Conservation (phyloP, 2,113 vertebrate genomes). For the Probosciger aterrimus region DNA sequence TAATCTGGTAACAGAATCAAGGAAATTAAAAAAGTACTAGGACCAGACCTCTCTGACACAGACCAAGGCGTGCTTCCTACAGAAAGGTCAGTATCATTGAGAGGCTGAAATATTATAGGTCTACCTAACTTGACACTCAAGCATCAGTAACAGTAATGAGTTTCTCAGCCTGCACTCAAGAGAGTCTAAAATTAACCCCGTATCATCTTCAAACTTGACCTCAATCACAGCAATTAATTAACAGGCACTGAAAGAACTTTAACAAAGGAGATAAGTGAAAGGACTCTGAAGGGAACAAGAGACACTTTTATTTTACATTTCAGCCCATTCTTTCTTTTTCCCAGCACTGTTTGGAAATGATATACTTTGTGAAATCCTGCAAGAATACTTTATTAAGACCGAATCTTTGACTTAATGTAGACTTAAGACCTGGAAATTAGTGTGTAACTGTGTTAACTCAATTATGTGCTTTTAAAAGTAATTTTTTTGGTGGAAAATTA, state of each 20-base stretch:
- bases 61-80: not conserved
- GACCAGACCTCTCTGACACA: not conserved
- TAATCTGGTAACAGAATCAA: slow-evolving; percentile 29
- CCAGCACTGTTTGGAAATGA: not conserved
- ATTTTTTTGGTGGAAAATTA: not conserved
- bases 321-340: not conserved
- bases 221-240: slow-evolving; percentile 68
- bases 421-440: not conserved
- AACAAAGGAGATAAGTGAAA: slow-evolving; percentile 20
- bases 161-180: slow-evolving; percentile 29
- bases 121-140: not conserved
- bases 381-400: not conserved
- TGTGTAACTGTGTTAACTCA: not conserved
- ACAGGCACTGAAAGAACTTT: slow-evolving; percentile 32
- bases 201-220: slow-evolving; percentile 56
- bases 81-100: slow-evolving; percentile 19
- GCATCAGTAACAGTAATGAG: slow-evolving; percentile 9
- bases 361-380: not conserved
- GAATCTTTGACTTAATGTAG: not conserved
- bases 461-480: not conserved
- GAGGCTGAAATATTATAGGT: not conserved
- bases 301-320: not conserved
- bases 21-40: not conserved
- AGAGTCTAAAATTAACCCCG: slow-evolving; percentile 53
- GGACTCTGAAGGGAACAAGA: not conserved